Conservation (phyloP, 2,888 invertebrate species). For the Hirudinaria manillensis region DNA sequence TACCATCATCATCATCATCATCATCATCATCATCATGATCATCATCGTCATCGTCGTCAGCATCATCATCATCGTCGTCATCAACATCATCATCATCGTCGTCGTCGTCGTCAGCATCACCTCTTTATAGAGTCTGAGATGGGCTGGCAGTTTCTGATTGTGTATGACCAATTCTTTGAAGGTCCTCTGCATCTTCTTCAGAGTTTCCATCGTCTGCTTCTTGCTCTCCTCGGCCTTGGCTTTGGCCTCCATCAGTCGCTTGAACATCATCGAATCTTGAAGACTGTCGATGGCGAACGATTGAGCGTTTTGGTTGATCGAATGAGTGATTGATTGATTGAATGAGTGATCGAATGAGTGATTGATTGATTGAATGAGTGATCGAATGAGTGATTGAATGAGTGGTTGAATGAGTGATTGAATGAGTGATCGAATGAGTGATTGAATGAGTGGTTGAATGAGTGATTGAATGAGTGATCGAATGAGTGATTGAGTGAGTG, state of each 20-base stretch:
- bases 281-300: neutral
- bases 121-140: constrained; percentile 47
- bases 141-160: constrained; percentile 49
- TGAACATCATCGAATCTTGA: constrained; percentile 10
- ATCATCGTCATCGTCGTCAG: constrained; percentile 33
- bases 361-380: neutral
- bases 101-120: constrained; percentile 40
- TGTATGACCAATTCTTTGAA: constrained; percentile 50
- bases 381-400: no score
- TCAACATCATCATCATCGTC: constrained; percentile 27
- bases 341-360: neutral
- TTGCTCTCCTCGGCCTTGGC: constrained; percentile 49
- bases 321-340: neutral
- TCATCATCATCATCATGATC: constrained; percentile 39
- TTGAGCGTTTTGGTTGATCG: neutral
- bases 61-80: constrained; percentile 29
- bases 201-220: constrained; percentile 46
- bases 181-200: constrained; percentile 48
- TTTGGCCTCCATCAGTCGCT: constrained; percentile 3
- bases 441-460: no score
- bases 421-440: no score
- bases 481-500: no score
- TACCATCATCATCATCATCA: constrained; percentile 30
- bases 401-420: no score
- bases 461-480: no score